Base-by-base conservation (phyloP, 2,888 invertebrate species). In the Sclerodermus sp. region DNA sequence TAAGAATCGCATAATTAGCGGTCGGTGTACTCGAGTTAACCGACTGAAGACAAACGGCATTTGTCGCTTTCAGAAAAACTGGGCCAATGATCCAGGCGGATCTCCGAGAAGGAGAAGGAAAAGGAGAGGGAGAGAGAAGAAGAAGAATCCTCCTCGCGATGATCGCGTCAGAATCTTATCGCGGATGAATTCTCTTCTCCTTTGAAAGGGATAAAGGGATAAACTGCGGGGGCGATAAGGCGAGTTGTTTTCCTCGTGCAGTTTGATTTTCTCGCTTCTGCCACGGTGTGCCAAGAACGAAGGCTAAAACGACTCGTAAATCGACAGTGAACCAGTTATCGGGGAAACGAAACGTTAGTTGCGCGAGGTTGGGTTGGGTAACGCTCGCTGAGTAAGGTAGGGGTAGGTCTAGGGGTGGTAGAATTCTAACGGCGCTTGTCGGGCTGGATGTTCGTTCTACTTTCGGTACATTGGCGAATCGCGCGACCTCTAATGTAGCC, bases 301-400 rank as follows among this genome's bases (percentile, higher is more conserved):
- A n/a, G 46, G 51, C 37, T 47, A 54, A 53, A 53, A 49, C 42
- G 53, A 23, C 23, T 64, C 60, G 62, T 64, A 64, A 64, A 64
- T 64, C 62, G 62, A 57, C 49, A 54, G 54, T 42, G 62, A 64
- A 64, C 64, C 56, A 60, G 64, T 64, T 64, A 64, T 64, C 60
- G 64, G 53, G 51, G 52, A 54, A 57, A 12, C 52, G 58, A 68
- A 70, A 68, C 53, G 70, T 66, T 67, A 67, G 68, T 66, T 63
- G 55, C 58, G 54, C 45, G 42, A 57, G 55, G 55, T 57, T 53
- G 51, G 56, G 47, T 58, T 53, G 52, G 56, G 45, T 47, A 51
- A 43, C 49, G 55, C 46, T 52, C 39, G 37, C 16, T 30, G 29
- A 54, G 50, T 40, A 50, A 13, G 50, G 44, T 32, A 45, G 29